Conservation (phyloP, 2,113 vertebrate species). For the Athene noctua region DNA sequence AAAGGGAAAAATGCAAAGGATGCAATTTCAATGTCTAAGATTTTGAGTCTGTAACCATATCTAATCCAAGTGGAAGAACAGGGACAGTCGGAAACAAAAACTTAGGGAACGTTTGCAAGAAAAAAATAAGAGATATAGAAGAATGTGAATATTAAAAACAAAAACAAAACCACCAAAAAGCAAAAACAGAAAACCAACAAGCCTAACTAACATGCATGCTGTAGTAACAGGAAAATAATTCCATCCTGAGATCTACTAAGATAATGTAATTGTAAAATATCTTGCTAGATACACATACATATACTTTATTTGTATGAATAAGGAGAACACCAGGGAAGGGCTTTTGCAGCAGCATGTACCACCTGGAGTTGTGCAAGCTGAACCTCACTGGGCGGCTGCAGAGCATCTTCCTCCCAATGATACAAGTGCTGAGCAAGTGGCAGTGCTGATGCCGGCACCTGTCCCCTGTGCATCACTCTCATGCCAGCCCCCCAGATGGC, state of each 20-base stretch:
- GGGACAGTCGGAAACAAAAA: background rate
- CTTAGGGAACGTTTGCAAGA: background rate
- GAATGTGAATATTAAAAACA: background rate
- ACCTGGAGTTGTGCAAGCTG: fast-evolving
- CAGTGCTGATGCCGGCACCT: background rate
- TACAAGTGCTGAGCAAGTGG: background rate
- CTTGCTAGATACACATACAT: background rate
- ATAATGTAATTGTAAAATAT: background rate
- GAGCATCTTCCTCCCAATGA: background rate
- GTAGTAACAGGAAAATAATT: background rate
- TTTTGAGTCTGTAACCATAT: background rate
- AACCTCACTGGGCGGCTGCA: background rate
- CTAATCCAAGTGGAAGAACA: background rate
- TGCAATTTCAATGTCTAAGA: background rate
- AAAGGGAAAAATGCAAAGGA: background rate
- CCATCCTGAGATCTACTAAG: background rate
- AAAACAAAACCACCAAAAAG: background rate
- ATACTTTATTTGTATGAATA: background rate
- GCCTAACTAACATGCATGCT: background rate
- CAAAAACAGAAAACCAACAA: background rate
- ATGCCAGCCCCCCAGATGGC: background rate
- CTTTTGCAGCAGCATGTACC: background rate
- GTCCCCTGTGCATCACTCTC: fast-evolving
- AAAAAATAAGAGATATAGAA: background rate
- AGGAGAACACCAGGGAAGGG: background rate